Conservation (phyloP, 2,113 vertebrate genomes). For the Columba livia region DNA sequence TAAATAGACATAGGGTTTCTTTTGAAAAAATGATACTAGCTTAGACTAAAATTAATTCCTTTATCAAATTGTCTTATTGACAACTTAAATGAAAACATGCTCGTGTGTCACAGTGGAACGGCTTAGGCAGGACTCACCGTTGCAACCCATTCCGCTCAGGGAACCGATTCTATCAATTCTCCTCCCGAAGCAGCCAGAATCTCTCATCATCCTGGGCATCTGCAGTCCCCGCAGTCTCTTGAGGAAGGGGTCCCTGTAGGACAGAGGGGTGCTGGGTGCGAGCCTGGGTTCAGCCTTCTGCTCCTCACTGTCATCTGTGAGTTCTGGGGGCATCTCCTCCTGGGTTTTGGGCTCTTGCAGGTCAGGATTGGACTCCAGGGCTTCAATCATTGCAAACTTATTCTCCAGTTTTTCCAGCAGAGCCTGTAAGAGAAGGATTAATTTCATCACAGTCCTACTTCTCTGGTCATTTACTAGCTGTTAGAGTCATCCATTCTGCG, state of each 20-base stretch:
- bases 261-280: conserved; percentile 17
- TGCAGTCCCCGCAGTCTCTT: conserved; percentile 70
- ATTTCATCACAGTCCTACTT: background rate
- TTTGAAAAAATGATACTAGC: background rate
- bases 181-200: conserved; percentile 85
- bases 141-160: conserved; percentile 87
- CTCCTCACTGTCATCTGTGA: background rate
- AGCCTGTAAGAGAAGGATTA: conserved; percentile 61
- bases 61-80: background rate
- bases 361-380: conserved; percentile 14
- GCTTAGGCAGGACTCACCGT: conserved; percentile 38
- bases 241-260: conserved; percentile 63
- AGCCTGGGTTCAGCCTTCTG: conserved; percentile 33
- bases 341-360: background rate
- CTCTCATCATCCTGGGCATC: conserved; percentile 54
- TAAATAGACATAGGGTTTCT: background rate
- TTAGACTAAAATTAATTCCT: background rate
- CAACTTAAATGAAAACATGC: background rate
- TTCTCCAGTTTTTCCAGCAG: conserved; percentile 76
- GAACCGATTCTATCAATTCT: conserved; percentile 87
- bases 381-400: conserved; percentile 57
- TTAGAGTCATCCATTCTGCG: background rate
- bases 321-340: background rate
- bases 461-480: background rate
- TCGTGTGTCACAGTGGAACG: background rate